Percentiles rank a stretch among this genome's conserved stretches.
Conservation (phyloP, 1,140 invertebrate genomes). For the Caenorhabditis tropicalis region DNA sequence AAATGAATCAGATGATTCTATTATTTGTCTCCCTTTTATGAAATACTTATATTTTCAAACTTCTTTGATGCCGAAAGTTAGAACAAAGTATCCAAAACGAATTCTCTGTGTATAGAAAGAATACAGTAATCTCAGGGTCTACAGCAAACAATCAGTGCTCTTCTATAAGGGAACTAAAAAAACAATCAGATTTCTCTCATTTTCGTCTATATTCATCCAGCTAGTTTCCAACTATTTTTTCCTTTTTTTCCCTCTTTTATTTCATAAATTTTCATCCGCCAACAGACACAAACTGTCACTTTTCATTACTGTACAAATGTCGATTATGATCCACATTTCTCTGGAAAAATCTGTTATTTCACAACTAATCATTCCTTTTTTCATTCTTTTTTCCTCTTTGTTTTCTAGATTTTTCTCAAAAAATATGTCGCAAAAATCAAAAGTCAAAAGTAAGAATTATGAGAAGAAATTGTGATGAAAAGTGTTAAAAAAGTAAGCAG, state of each 20-base stretch:
- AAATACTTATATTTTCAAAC: too few relatives aligned
- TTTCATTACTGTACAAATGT: background rate
- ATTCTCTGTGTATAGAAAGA: too few relatives aligned
- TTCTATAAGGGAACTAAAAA: too few relatives aligned
- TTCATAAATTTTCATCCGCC: background rate
- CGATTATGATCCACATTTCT: background rate
- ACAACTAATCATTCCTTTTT: background rate
- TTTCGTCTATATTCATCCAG: background rate
- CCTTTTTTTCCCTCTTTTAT: background rate
- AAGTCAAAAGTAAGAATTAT: background rate
- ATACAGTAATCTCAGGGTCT: too few relatives aligned
- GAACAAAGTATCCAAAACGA: too few relatives aligned
- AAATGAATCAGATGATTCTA: too few relatives aligned
- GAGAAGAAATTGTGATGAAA: background rate
- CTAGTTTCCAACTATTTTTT: background rate
- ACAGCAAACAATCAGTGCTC: too few relatives aligned
- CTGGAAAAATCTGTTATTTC: background rate
- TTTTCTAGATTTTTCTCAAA: background rate
- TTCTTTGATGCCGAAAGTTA: too few relatives aligned
- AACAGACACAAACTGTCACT: slow-evolving; percentile 3
- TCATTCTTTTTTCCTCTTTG: background rate
- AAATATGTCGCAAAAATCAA: background rate
- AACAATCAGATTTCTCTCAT: background rate
- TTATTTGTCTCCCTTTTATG: too few relatives aligned
- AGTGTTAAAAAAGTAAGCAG: slow-evolving; percentile 33